phyloP scores from a whole-genome alignment of 2,888 invertebrate genomes.

The Tinea pellionella region DNA sequence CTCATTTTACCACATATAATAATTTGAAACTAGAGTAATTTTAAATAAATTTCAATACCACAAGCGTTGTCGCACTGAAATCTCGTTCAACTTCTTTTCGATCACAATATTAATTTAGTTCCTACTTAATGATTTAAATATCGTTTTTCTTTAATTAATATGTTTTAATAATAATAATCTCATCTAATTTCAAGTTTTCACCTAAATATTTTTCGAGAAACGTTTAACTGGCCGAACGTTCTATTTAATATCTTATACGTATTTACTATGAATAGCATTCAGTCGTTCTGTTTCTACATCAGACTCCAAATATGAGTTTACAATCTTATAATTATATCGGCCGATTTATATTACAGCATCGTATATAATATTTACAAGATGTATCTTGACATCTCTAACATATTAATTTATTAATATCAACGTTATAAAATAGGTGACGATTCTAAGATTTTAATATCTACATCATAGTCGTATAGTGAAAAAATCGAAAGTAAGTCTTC shows the following conservation, averaged over 20 bases:
- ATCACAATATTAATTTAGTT: neutral
- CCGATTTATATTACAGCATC: neutral
- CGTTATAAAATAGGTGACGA: neutral
- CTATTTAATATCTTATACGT: slow-evolving; percentile 8
- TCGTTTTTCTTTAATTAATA: neutral
- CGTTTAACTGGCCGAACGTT: neutral
- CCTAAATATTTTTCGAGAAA: slow-evolving; percentile 1
- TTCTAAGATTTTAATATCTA: neutral
- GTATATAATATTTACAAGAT: neutral
- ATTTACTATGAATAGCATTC: slow-evolving; percentile 20
- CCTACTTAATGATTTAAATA: neutral
- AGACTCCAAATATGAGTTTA: slow-evolving; percentile 28
- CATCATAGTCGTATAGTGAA: neutral
- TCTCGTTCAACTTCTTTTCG: neutral
- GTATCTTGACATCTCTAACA: neutral
- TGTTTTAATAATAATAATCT: neutral
- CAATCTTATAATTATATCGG: slow-evolving; percentile 16
- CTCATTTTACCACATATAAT: slow-evolving; percentile 49
- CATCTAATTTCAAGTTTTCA: neutral
- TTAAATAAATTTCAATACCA: slow-evolving; percentile 13
- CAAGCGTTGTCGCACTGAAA: neutral
- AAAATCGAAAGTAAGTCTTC: neutral
- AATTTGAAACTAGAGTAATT: slow-evolving; percentile 42
- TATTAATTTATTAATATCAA: neutral
- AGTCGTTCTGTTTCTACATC: slow-evolving; percentile 36